Base-by-base conservation (phyloP, 2,113 vertebrate genomes). In the Peromyscus polionotus region DNA sequence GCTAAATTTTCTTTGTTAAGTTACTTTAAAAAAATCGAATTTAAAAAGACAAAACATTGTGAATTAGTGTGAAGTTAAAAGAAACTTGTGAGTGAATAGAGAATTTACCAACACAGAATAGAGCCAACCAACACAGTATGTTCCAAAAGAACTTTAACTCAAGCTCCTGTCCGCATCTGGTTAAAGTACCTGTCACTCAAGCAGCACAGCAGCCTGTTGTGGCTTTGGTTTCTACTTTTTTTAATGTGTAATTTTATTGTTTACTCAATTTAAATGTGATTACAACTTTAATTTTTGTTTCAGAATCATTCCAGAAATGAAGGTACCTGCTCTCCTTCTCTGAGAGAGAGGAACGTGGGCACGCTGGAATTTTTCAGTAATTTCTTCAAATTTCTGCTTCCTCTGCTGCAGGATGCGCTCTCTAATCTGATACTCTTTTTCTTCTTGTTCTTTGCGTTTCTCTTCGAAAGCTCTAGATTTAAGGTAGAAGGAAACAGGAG, bases 331-430 rank as follows among this genome's bases (percentile, higher is more conserved):
- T 97, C 98, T 98, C 73, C 88, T 99, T 88, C 98, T 98, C 88
- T 99, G 99, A 92, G 99, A 98, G 26, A 98, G 98, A 76, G 99
- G 98, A 22, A 99, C 94, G 94, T 99, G 99, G 72, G 98, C 99
- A 97, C 98, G 99, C 80, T 99, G 99, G 96, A 99, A 99, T 88
- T 99, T 99, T 95, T 99, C 99, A 39, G 99, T 99, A n/a, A 98
- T 99, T 92, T 99, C 99, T 97, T 99, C 99, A 81, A 99, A 96
- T 93, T 98, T 99, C 70, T 99, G 98, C 86, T 98, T 99, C 93
- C 99, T 99, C 95, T 99, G 99, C 88, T 99, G 99, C 45, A 99
- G 98, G 97, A 99, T 98, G 73, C 98, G 98, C 79, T 99, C 99
- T 96, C 99, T 98, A 92, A 99, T 97, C 93, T 93, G 99, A 93